Evolutionary conservation across 2,888 invertebrate genomes (phyloP).

Genomic region (Priocnemis perturbator): DNA sequence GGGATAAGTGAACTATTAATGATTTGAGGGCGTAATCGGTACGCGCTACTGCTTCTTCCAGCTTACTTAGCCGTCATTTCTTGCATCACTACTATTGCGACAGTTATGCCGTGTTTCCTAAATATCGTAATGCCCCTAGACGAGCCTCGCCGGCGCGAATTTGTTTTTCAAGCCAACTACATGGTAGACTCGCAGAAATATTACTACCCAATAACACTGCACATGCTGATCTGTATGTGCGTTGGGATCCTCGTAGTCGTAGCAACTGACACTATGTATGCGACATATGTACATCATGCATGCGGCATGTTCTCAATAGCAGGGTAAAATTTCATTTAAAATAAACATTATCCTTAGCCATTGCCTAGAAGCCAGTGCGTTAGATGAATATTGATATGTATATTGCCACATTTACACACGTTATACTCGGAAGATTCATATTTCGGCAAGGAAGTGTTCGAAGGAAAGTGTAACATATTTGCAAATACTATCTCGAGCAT

Average conservation of each 20-base stretch:
- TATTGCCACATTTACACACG: no score
- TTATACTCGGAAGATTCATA: no score
- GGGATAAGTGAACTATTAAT: no score
- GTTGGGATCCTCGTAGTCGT: background rate
- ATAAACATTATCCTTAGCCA: no score
- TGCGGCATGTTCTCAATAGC: background rate
- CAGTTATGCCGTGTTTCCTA: background rate
- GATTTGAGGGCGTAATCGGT: no score
- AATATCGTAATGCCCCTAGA: background rate
- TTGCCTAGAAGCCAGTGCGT: no score
- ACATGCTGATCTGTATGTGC: background rate
- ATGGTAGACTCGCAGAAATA: background rate
- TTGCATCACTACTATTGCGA: no score
- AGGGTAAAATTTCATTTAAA: background rate
- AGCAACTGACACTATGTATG: background rate
- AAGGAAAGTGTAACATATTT: no score
- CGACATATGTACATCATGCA: constrained; percentile 1
- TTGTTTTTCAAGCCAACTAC: background rate
- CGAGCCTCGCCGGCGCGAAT: background rate
- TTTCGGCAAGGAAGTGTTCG: no score
- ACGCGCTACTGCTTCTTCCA: no score
- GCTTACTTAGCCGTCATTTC: no score
- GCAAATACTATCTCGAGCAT: background rate
- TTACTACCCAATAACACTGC: background rate
- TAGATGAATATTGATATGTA: no score